Evolutionary conservation across 1,140 invertebrate genomes (phyloP).

Genomic region (Acyrthosiphon pisum): DNA sequence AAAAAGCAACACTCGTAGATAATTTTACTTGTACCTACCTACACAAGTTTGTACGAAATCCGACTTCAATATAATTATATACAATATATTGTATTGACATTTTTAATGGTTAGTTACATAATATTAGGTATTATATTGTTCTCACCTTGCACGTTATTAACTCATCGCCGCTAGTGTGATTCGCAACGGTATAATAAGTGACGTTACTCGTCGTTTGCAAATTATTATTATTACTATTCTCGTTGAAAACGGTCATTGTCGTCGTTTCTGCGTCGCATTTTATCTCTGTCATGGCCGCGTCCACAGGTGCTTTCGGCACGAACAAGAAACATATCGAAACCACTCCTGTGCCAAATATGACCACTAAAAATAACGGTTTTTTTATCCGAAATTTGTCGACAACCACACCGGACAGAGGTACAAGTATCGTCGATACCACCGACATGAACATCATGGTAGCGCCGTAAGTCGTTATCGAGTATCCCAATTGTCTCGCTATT

Average conservation of each 20-base stretch:
- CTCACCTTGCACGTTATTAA: background rate
- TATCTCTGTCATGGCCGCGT: background rate
- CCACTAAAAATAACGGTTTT: background rate
- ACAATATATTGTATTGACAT: background rate
- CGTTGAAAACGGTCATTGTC: background rate
- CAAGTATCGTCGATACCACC: conserved; percentile 67
- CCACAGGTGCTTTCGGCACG: background rate
- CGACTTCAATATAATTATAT: background rate
- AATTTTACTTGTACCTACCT: too few species aligned
- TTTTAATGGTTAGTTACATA: too few species aligned
- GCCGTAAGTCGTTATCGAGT: conserved; percentile 77
- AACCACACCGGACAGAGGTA: background rate
- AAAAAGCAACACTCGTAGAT: too few species aligned
- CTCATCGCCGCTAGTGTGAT: background rate
- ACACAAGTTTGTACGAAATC: background rate
- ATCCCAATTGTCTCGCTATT: conserved; percentile 82
- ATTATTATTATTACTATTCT: background rate
- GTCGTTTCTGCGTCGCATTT: background rate
- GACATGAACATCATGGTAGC: conserved; percentile 80
- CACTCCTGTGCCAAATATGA: background rate
- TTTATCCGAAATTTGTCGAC: background rate
- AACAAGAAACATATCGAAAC: background rate
- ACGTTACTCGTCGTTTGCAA: background rate
- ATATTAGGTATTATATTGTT: background rate
- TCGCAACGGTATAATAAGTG: background rate